Evolutionary conservation across 35 echinoderm and acorn worm species (phyloP), one percentile per base, ranked within the genome.

Genomic region (Hemicentrotus pulcherrimus): DNA sequence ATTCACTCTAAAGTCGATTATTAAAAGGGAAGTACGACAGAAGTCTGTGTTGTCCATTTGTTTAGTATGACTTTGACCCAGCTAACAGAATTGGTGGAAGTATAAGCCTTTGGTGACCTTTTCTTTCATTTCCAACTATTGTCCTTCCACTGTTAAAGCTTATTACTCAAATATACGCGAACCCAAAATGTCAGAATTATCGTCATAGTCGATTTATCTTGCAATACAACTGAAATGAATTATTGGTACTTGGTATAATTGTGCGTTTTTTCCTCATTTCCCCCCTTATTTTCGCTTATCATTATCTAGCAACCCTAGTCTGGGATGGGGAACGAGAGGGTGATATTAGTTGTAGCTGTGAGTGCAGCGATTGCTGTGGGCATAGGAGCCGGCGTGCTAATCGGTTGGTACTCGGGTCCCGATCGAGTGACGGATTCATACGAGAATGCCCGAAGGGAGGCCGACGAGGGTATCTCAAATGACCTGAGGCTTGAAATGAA

Each of bases 321-420:
- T 28, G 45, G 30, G 32, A 93, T 93, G 91, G 46, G 32, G 58
- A 47, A 47, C 46, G 10, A 93, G 46, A 31, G 91, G 13, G 46
- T 50, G 48, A 58, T 93, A 13, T 46, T 58, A 22, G 46, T 12
- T 2, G 91, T 58, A 31, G 91, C 46, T 48, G 91, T 58, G 46
- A 93, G 78, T 22, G 52, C 92, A 9, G 87, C 94, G 86, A 85
- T 96, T 32, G 32, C 86, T 4, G 93, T 96, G 48, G 96, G 96
- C 9, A 94, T 96, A 46, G 94, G 93, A 32, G 32, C 91, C 32
- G 96, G 96, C 46, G 88, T 96, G 0, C 48, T 96, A 22, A 96
- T 96, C 47, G 96, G 96, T 14, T 93, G 91, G 91, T 96, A 91
- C 46, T 96, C 96, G 46, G 96, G 96, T 46, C 96, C 96, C 52